Evolutionary conservation across 2,113 vertebrate species (phyloP).

Genomic region (Microtus pennsylvanicus): DNA sequence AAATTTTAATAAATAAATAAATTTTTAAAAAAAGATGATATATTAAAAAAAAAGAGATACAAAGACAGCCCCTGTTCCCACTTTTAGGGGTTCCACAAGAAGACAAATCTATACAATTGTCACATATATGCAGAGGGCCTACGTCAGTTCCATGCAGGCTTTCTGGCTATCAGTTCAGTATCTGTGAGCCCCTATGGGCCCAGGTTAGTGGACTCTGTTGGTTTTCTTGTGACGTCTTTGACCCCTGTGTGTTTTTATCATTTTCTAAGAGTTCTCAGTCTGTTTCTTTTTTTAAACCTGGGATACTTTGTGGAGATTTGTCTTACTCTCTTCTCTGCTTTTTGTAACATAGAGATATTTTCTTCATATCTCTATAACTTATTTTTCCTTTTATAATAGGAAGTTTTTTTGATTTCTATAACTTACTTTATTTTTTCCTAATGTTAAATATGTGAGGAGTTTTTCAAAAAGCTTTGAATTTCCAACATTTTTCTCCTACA

Average conservation of each 20-base stretch:
- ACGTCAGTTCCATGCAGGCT: neutral
- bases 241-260: neutral
- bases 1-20: no score
- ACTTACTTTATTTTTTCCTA: neutral
- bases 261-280: neutral
- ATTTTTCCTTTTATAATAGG: neutral
- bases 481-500: neutral
- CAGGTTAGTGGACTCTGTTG: neutral
- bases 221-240: neutral
- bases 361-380: neutral
- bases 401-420: neutral
- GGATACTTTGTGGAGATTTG: neutral
- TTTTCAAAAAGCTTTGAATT: neutral
- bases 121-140: neutral
- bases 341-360: neutral
- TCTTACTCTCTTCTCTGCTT: neutral
- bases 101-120: neutral
- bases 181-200: neutral
- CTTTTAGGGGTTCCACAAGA: neutral
- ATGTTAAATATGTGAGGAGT: neutral
- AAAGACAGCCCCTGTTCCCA: neutral
- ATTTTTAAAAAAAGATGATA: no score
- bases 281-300: constrained; percentile 18
- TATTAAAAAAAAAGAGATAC: no score
- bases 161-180: neutral